These are phyloP conservation scores for Montipora foliosa DNA, from an alignment of 64 coral and sea anemone genomes.

Conservation along the genomic window DNA sequence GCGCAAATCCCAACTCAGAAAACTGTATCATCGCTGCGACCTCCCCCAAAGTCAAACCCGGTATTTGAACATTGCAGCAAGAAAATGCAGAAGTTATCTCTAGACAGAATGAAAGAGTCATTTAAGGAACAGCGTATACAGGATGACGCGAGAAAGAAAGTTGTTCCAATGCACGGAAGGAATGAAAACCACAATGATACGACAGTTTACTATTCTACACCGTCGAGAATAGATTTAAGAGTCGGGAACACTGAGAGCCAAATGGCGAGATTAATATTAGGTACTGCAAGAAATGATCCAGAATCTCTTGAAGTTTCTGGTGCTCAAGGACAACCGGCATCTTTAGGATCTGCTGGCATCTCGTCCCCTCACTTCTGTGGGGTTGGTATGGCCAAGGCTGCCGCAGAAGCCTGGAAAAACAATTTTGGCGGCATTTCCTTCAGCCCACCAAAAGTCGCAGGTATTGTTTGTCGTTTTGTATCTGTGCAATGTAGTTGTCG, in stretches of 20 bases:
- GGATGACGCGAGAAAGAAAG: not conserved
- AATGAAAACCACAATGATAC: too few relatives aligned
- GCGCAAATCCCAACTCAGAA: not conserved
- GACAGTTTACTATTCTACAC: not conserved
- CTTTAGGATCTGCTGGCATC: slow-evolving; percentile 18
- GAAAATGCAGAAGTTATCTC: not conserved
- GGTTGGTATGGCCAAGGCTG: slow-evolving; percentile 73
- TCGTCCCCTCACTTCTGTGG: slow-evolving; percentile 40
- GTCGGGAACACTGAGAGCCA: not conserved
- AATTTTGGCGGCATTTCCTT: slow-evolving; percentile 80
- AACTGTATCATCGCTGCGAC: not conserved
- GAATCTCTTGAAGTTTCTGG: not conserved
- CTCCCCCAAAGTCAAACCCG: not conserved
- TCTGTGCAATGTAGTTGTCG: not conserved
- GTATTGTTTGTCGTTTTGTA: not conserved
- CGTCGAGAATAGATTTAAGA: not conserved
- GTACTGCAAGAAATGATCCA: not conserved
- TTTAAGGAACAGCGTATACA: not conserved
- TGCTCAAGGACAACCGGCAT: not conserved
- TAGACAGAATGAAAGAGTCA: too few relatives aligned
- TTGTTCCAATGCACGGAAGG: not conserved
- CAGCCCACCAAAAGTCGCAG: slow-evolving; percentile 10
- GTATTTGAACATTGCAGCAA: slow-evolving; percentile 11
- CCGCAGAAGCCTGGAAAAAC: slow-evolving; percentile 75
- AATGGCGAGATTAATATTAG: slow-evolving; percentile 2